These are phyloP conservation scores for Dexiosoma caninum DNA, from an alignment of 2,888 invertebrate species.

Conservation along the genomic window DNA sequence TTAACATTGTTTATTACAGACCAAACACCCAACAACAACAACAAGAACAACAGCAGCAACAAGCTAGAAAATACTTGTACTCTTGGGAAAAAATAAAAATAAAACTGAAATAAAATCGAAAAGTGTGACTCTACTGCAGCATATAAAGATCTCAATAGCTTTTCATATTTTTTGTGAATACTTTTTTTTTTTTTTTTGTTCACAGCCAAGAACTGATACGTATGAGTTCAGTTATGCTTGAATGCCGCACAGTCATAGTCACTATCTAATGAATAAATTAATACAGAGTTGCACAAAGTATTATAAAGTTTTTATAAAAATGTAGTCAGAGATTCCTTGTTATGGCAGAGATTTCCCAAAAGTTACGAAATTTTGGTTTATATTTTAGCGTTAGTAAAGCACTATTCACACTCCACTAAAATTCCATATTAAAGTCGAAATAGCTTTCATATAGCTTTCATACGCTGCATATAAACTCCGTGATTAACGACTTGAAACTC, in stretches of 20 bases:
- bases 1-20: slow-evolving; percentile 26
- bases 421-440: too few relatives aligned
- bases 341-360: too few relatives aligned
- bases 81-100: not conserved
- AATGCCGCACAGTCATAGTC: slow-evolving; percentile 1
- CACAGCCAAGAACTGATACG: slow-evolving; percentile 10
- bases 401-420: too few relatives aligned
- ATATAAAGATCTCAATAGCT: slow-evolving; percentile 34
- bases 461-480: too few relatives aligned
- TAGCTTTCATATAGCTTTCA: too few relatives aligned
- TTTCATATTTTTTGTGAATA: not conserved
- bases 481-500: too few relatives aligned
- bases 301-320: too few relatives aligned
- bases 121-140: slow-evolving; percentile 49
- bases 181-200: too few relatives aligned
- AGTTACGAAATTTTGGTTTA: too few relatives aligned
- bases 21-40: not conserved
- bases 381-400: too few relatives aligned
- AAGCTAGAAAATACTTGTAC: too few relatives aligned
- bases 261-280: not conserved
- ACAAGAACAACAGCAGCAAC: not conserved
- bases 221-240: slow-evolving; percentile 39
- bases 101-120: slow-evolving; percentile 49
- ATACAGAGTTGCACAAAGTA: slow-evolving; percentile 28
- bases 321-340: not conserved